phyloP scores from a whole-genome alignment of 2,113 vertebrate genomes.

The Rynchops niger region DNA sequence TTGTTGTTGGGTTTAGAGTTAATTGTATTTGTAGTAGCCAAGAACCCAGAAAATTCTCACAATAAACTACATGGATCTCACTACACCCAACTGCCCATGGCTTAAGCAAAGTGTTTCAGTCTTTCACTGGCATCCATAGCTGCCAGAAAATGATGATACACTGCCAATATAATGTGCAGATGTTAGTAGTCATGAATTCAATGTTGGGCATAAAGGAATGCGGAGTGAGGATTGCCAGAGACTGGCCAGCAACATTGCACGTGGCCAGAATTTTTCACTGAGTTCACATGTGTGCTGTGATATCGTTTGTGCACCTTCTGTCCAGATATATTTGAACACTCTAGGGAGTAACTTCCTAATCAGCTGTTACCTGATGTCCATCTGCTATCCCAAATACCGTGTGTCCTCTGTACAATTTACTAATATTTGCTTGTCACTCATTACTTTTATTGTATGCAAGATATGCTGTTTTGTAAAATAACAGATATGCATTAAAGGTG shows the following conservation, averaged over 20 bases:
- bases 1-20: not conserved
- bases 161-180: constrained; percentile 48
- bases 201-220: not conserved
- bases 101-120: not conserved
- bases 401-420: constrained; percentile 13
- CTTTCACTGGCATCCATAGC: not conserved
- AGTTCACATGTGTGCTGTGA: not conserved
- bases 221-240: not conserved
- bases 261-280: constrained; percentile 29
- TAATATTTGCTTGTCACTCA: not conserved
- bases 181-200: constrained; percentile 55
- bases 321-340: constrained; percentile 34
- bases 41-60: not conserved
- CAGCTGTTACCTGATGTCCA: constrained; percentile 42
- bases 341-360: constrained; percentile 21
- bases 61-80: not conserved
- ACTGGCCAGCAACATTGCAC: not conserved
- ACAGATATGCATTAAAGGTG: not conserved
- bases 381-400: constrained; percentile 29
- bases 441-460: not conserved
- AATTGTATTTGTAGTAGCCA: not conserved
- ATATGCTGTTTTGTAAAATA: not conserved
- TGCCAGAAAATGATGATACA: constrained; percentile 22
- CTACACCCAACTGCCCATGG: not conserved
- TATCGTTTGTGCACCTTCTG: constrained; percentile 35